Percentiles rank a stretch among this genome's conserved stretches.
Conservation (phyloP, 1,140 invertebrate genomes). For the Ladona fulva region DNA sequence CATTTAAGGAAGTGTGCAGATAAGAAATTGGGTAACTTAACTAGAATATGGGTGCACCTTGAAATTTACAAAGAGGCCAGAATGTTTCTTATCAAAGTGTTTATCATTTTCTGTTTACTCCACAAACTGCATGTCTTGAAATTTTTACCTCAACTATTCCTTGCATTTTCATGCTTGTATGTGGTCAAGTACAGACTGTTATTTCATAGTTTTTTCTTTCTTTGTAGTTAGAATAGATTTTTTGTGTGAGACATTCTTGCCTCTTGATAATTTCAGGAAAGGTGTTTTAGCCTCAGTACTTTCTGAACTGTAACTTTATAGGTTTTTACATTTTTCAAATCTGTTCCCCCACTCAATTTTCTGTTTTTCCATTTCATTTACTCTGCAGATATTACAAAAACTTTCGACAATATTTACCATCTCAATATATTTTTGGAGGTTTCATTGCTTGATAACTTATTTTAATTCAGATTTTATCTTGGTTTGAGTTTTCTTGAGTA, state of each 20-base stretch:
- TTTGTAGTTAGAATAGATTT: background rate
- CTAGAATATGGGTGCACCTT: background rate
- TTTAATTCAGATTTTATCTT: too few relatives aligned
- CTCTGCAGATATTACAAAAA: too few relatives aligned
- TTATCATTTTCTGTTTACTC: background rate
- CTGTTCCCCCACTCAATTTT: too few relatives aligned
- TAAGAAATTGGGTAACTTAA: conserved; percentile 7
- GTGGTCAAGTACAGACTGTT: background rate
- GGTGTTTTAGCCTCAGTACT: background rate
- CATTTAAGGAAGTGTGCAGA: conserved; percentile 9
- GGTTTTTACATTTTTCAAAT: too few relatives aligned
- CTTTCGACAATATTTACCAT: too few relatives aligned
- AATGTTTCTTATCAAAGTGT: background rate
- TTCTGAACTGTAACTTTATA: too few relatives aligned
- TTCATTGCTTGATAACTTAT: too few relatives aligned
- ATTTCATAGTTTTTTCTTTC: background rate
- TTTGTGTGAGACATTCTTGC: background rate
- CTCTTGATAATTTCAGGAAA: background rate
- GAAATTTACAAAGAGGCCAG: background rate
- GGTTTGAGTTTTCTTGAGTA: too few relatives aligned
- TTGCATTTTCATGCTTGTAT: background rate
- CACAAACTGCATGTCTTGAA: background rate
- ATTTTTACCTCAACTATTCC: background rate
- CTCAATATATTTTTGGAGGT: too few relatives aligned
- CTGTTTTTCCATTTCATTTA: too few relatives aligned